phyloP scores from a whole-genome alignment of 1,140 invertebrate species.

The Drosophila tropicalis region DNA sequence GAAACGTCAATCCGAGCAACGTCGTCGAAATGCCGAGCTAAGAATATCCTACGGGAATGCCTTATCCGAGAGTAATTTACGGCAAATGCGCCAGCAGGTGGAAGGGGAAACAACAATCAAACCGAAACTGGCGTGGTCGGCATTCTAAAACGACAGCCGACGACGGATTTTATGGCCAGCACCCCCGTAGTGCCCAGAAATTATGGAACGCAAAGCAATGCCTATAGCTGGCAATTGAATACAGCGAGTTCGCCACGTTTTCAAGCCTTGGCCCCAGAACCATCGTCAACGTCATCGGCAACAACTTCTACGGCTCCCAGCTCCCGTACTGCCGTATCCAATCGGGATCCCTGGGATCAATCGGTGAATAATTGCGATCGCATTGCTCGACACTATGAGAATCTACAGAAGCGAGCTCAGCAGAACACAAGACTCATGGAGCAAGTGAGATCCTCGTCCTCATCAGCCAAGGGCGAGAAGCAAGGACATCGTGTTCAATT shows the following conservation, averaged over 20 bases:
- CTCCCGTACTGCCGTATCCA: too few species aligned
- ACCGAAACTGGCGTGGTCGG: neutral
- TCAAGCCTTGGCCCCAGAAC: neutral
- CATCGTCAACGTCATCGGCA: neutral
- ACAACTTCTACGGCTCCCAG: too few species aligned
- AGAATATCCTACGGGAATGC: conserved; percentile 51
- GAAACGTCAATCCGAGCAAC: conserved; percentile 15
- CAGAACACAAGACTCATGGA: conserved; percentile 1
- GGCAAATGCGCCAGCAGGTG: conserved; percentile 16
- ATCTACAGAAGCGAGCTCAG: conserved; percentile 31
- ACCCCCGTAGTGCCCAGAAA: neutral
- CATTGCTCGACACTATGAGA: conserved; percentile 29
- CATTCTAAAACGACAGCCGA: neutral
- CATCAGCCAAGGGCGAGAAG: neutral
- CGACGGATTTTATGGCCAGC: neutral
- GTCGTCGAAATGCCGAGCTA: conserved; percentile 34
- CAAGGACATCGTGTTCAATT: neutral
- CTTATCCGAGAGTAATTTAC: conserved; percentile 33
- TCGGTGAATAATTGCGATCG: neutral
- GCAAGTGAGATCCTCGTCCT: neutral
- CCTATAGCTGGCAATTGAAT: conserved; percentile 39
- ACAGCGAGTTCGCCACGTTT: neutral
- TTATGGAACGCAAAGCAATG: conserved; percentile 19
- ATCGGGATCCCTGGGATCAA: neutral
- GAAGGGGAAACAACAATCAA: neutral